These are phyloP conservation scores for Sphenopsis melanotis DNA, from an alignment of 2,797 vertebrate genomes.

Conservation along the genomic window DNA sequence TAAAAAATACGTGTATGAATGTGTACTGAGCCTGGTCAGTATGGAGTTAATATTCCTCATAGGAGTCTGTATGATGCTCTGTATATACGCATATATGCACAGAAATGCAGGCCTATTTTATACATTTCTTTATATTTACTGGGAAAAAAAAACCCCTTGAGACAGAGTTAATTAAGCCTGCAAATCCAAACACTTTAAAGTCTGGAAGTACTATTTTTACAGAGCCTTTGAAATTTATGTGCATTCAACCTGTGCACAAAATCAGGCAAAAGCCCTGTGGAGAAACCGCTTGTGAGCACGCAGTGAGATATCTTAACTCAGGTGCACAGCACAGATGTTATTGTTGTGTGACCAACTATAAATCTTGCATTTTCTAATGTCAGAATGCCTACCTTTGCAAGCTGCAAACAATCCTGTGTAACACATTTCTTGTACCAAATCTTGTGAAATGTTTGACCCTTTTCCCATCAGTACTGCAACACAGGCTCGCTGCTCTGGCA, in stretches of 20 bases:
- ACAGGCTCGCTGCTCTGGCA: neutral
- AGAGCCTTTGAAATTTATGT: neutral
- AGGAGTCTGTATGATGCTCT: neutral
- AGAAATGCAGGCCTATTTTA: neutral
- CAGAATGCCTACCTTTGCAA: neutral
- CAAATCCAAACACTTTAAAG: neutral
- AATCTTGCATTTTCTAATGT: neutral
- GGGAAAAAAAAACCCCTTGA: neutral
- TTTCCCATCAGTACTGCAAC: neutral
- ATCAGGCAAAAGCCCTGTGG: neutral
- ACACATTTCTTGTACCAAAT: neutral
- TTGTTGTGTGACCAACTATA: neutral
- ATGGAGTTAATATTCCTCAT: neutral
- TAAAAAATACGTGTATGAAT: neutral
- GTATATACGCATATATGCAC: neutral
- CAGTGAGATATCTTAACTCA: neutral
- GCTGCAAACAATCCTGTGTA: neutral
- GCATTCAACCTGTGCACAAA: neutral
- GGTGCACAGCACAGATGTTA: neutral
- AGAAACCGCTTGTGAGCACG: accelerated
- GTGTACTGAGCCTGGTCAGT: neutral
- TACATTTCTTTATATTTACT: neutral
- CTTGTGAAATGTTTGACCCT: neutral
- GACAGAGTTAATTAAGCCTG: neutral
- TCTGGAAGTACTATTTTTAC: neutral